A percentile compares a stretch with the other conserved stretches of the same genome.
Evolutionary conservation across 2,113 vertebrate genomes (phyloP).

Genomic region (Nibea coibor): DNA sequence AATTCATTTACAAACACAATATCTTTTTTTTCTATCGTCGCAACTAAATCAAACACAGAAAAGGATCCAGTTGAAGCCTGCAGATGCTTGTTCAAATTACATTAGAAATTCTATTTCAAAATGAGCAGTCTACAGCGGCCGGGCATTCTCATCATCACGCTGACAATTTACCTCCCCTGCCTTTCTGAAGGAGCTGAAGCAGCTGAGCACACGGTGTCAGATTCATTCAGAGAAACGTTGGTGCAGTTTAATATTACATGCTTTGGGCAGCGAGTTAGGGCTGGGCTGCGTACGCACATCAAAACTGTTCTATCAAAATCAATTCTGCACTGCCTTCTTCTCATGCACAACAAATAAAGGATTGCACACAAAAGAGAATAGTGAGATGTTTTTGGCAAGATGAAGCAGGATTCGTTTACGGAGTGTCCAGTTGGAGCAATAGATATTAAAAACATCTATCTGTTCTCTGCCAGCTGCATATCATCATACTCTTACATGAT

Average conservation of each 20-base stretch:
- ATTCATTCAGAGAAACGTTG: conserved; percentile 54
- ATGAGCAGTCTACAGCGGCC: conserved; percentile 35
- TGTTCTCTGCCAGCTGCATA: conserved; percentile 36
- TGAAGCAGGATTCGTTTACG: conserved; percentile 15
- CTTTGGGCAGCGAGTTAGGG: conserved; percentile 37
- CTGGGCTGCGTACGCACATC: conserved; percentile 16
- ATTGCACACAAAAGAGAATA: background rate
- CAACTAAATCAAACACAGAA: conserved; percentile 60
- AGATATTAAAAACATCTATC: conserved; percentile 35
- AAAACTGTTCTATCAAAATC: conserved; percentile 44
- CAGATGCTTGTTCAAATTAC: conserved; percentile 54
- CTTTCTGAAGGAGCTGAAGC: conserved; percentile 51
- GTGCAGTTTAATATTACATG: conserved; percentile 64
- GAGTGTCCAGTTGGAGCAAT: conserved; percentile 38
- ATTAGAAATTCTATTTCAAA: conserved; percentile 60
- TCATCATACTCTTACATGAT: conserved; percentile 13
- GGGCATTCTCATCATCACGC: conserved; percentile 37
- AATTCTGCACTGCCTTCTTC: conserved; percentile 29
- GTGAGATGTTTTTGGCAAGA: background rate
- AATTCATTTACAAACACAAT: conserved; percentile 63
- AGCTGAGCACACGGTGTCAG: conserved; percentile 46
- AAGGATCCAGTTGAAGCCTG: conserved; percentile 32
- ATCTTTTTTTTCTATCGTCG: conserved; percentile 14
- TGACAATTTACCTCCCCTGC: conserved; percentile 48
- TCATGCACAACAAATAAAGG: conserved; percentile 13